phyloP scores from a whole-genome alignment of 1,140 invertebrate species.

The Pseudomyrmex pallidus region DNA sequence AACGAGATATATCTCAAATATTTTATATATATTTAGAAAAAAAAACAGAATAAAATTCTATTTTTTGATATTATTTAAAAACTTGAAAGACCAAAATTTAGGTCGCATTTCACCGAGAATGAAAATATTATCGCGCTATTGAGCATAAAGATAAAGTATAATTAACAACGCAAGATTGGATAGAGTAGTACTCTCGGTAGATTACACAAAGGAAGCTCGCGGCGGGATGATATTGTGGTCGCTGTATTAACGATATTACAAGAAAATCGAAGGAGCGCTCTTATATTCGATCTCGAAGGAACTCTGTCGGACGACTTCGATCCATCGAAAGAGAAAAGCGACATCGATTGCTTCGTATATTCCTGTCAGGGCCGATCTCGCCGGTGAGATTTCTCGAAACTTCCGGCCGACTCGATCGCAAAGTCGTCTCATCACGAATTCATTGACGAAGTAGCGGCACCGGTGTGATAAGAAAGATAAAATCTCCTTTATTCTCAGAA shows the following conservation, averaged over 20 bases:
- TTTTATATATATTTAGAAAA: background rate
- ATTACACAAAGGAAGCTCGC: background rate
- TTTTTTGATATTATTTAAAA: background rate
- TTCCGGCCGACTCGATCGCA: conserved; percentile 2
- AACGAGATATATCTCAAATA: background rate
- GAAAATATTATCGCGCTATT: background rate
- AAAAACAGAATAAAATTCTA: background rate
- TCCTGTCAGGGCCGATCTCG: background rate
- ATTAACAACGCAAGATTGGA: conserved; percentile 27
- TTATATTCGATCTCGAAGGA: conserved; percentile 1
- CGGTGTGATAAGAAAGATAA: conserved; percentile 33
- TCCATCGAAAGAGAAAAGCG: conserved; percentile 1
- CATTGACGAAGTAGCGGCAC: conserved; percentile 8
- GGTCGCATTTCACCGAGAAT: background rate
- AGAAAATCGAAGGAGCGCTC: conserved; percentile 35
- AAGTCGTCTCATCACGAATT: conserved; percentile 50
- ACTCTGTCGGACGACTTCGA: background rate
- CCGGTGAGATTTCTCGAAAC: conserved; percentile 28
- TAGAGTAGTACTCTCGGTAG: conserved; percentile 17
- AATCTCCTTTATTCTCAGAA: conserved; percentile 38
- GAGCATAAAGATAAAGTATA: background rate
- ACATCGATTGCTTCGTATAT: conserved; percentile 13
- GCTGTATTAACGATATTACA: conserved; percentile 46
- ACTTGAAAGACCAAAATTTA: conserved; percentile 5
- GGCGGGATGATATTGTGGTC: background rate